Evolutionary conservation across 2,888 invertebrate species (phyloP), one percentile per base, ranked within the genome.

Genomic region (Torymus aiolomorphi): DNA sequence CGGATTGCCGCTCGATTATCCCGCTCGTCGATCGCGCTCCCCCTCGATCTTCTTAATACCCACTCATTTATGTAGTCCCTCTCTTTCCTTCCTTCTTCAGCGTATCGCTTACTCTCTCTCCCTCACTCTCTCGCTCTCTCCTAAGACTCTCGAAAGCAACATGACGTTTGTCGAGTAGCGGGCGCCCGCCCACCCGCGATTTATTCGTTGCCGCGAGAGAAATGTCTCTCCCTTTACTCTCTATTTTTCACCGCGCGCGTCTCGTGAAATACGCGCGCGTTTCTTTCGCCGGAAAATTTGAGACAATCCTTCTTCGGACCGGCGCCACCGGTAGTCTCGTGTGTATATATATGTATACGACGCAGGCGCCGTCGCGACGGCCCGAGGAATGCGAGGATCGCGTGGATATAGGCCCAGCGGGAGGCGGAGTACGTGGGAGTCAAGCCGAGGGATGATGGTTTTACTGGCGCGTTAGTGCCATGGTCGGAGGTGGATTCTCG

Each of bases 231-330:
- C 18, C 69, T 54, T 57, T 57, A 24, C 70, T 52, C 69, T 31
- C 66, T 56, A 72, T 76, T 77, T 77, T 70, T 80, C 63, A 73
- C 12, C 18, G 52, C 14, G 52, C n/a, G 31, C 49, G 52, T 51
- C 65, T 31, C 18, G 24, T 42, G 42, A 42, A 42, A 42, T 4
- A 5, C 51, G 16, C 20, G 52, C 42, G 52, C 42, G 57, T 56
- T 65, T 75, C 65, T 71, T 67, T 67, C 59, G 24, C 63, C 18
- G 76, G 76, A 72, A 72, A 80, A 73, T 76, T 80, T 31, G 65
- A 73, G 76, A 77, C 73, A 57, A 80, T 80, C 69, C 52, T 49
- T 80, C 76, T 77, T 73, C 65, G 51, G 20, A 11, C 49, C 52
- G 75, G 75, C 75, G 75, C 76, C 62, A 62, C 57, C 8, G 42